These are phyloP conservation scores for Protobothrops flavoviridis DNA, from an alignment of 2,113 vertebrate species.

Conservation along the genomic window DNA sequence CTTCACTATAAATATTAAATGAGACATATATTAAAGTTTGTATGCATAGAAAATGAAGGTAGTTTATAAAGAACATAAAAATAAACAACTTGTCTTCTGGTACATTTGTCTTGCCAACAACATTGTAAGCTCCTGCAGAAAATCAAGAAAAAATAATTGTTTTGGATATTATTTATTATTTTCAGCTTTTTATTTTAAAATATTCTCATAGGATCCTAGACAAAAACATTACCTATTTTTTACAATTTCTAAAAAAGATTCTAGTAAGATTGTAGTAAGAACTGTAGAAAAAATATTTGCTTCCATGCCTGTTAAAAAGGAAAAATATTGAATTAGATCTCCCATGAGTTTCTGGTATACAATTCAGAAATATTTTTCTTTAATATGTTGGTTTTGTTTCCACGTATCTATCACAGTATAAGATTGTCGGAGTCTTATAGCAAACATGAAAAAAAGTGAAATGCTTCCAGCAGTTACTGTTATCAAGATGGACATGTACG, in stretches of 20 bases:
- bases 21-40: conserved; percentile 29
- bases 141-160: background rate
- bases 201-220: background rate
- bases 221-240: background rate
- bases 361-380: background rate
- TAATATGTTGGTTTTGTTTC: background rate
- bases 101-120: background rate
- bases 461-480: background rate
- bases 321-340: background rate
- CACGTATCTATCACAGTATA: background rate
- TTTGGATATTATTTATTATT: background rate
- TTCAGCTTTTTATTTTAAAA: background rate
- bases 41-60: background rate
- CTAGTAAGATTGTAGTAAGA: background rate
- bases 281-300: background rate
- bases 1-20: conserved; percentile 43
- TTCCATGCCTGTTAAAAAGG: background rate
- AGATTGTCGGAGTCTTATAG: background rate
- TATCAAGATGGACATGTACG: background rate
- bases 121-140: background rate
- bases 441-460: background rate
- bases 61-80: conserved; percentile 17
- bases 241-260: background rate
- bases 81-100: background rate
- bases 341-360: background rate